phyloP scores from a whole-genome alignment of 2,797 vertebrate genomes.

The Etheostoma perlongum region DNA sequence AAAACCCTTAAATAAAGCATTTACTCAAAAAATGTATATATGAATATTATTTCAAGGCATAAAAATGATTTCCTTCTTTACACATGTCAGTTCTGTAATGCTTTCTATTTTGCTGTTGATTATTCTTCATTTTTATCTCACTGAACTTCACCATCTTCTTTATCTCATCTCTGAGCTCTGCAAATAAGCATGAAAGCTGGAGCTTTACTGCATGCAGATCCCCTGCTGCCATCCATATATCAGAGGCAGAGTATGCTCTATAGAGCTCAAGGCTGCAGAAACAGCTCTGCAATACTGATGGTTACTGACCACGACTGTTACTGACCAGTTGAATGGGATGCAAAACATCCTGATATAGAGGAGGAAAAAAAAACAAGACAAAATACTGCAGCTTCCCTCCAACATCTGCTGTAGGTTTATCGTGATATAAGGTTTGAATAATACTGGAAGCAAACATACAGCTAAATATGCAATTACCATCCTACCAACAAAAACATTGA shows the following conservation, averaged over 20 bases:
- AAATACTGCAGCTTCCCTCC: neutral
- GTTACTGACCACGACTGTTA: slow-evolving; percentile 27
- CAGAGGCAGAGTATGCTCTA: slow-evolving; percentile 42
- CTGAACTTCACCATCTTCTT: slow-evolving; percentile 36
- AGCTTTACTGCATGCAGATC: slow-evolving; percentile 65
- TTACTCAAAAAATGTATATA: neutral
- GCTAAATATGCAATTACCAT: too few species aligned
- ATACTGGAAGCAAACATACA: too few species aligned
- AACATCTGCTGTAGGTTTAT: neutral
- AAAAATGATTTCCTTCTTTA: neutral
- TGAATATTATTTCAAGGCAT: neutral
- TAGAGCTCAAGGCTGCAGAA: slow-evolving; percentile 49
- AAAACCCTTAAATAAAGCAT: neutral
- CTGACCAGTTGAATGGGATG: slow-evolving; percentile 41
- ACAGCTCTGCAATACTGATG: slow-evolving; percentile 36
- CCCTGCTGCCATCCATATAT: slow-evolving; percentile 62
- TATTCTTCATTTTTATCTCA: slow-evolving; percentile 36
- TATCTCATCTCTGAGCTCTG: slow-evolving; percentile 65
- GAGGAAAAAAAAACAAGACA: slow-evolving; percentile 3
- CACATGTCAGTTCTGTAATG: neutral
- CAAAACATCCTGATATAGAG: slow-evolving; percentile 5
- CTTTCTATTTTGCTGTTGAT: slow-evolving; percentile 19
- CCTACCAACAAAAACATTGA: neutral
- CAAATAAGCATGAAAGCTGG: slow-evolving; percentile 61
- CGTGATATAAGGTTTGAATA: neutral